phyloP scores from a whole-genome alignment of 2,113 vertebrate genomes.

The Menidia beryllina region DNA sequence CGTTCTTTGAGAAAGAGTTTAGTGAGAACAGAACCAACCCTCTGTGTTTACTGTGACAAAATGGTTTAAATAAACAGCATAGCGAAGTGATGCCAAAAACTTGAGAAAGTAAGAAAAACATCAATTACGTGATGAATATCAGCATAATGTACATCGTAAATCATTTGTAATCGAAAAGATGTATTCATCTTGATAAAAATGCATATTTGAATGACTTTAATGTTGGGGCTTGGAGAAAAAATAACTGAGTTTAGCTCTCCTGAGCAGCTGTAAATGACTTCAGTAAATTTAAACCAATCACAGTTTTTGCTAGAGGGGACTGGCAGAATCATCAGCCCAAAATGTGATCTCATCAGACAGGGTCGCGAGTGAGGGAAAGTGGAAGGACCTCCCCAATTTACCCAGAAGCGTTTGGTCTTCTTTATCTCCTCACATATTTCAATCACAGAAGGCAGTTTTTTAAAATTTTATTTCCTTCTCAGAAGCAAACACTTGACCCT shows the following conservation, averaged over 20 bases:
- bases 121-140: constrained; percentile 60
- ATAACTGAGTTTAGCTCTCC: constrained; percentile 19
- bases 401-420: constrained; percentile 58
- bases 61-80: constrained; percentile 35
- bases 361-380: constrained; percentile 53
- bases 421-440: constrained; percentile 74
- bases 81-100: constrained; percentile 32
- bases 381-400: constrained; percentile 57
- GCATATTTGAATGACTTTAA: constrained; percentile 11
- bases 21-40: constrained; percentile 35
- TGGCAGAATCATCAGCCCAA: constrained; percentile 63
- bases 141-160: constrained; percentile 73
- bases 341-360: constrained; percentile 75
- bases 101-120: constrained; percentile 63
- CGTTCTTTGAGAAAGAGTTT: constrained; percentile 50
- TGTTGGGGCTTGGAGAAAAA: constrained; percentile 17
- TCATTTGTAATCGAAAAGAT: neutral
- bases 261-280: constrained; percentile 32
- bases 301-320: constrained; percentile 44
- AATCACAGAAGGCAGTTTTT: constrained; percentile 74
- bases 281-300: constrained; percentile 47
- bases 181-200: neutral
- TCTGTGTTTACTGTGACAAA: constrained; percentile 52
- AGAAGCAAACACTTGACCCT: constrained; percentile 60
- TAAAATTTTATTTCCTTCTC: constrained; percentile 51